Evolutionary conservation across 2,113 vertebrate genomes (phyloP), one percentile per base, ranked within the genome.

Genomic region (Syrmaticus mikado): DNA sequence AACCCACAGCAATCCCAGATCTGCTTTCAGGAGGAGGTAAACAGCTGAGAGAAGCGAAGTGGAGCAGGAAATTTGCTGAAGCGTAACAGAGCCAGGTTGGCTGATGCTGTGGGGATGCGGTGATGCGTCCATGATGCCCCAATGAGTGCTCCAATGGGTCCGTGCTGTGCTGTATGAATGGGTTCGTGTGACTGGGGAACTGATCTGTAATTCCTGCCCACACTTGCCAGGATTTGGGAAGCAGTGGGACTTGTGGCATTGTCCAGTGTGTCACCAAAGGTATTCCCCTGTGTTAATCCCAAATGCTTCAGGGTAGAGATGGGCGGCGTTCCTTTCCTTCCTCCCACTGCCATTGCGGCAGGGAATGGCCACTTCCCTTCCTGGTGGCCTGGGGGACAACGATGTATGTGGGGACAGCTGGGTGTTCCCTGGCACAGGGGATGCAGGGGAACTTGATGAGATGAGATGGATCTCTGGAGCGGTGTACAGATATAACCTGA

Each of bases 51-150:
- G 92, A 85, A 87, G 43, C 25, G 55, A 87, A 80, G 74, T 5
- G 36, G 53, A 84, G 74, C 74, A 93, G 84, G 82, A 93, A 80
- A 92, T 89, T 21, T 62, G 74, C 45, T 76, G 81, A 55, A 94
- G 83, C 30, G 50, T 70, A 34, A 15, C 7, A 24, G 55, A 72
- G 74, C 81, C 53, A 50, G 62, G 45, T 43, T 91, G 82, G 71
- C 78, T 2, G 2, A 25, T 86, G 48, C 78, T 85, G 62, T 2
- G 21, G 48, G 46, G 11, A 50, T 50, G 22, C 11, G 11, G 22
- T 24, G 22, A 50, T 7, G 22, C 11, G 6, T 50, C 48, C 21
- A 22, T 24, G 22, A 9, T 46, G 9, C 46, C 46, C 46, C 20
- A 46, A 10, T 27, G 68, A 85, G 82, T 76, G 27, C 82, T 50